Evolutionary conservation across 2,888 invertebrate genomes (phyloP).

Genomic region (Leptinotarsa rubiginosa): DNA sequence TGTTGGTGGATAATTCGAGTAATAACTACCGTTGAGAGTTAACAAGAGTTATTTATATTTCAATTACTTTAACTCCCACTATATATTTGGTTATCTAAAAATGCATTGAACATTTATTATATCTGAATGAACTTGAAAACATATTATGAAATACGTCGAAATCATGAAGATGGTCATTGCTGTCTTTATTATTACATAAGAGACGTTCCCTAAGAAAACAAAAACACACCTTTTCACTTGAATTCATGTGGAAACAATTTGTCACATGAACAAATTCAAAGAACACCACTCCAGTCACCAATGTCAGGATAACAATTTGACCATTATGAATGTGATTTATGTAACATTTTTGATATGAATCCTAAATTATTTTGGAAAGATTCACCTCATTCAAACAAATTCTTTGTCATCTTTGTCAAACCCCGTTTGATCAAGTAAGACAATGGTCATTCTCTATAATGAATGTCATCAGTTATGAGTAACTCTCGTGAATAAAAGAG

Average conservation of each 20-base stretch:
- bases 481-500: no score
- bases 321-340: not conserved
- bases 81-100: not conserved
- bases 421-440: no score
- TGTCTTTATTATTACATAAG: not conserved
- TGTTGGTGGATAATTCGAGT: not conserved
- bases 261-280: not conserved
- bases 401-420: no score
- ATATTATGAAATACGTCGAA: not conserved
- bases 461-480: no score
- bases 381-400: no score
- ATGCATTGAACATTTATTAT: not conserved
- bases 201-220: constrained; percentile 11
- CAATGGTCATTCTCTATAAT: no score
- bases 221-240: constrained; percentile 1
- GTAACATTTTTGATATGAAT: no score
- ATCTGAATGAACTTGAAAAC: constrained; percentile 2
- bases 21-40: not conserved
- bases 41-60: not conserved
- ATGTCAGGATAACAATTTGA: not conserved
- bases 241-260: constrained; percentile 2
- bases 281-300: no score
- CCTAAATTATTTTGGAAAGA: no score
- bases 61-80: not conserved
- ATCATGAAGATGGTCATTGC: constrained; percentile 5